Conservation (phyloP, 2,797 vertebrate genomes). For the Schizopygopsis malacanthus region DNA sequence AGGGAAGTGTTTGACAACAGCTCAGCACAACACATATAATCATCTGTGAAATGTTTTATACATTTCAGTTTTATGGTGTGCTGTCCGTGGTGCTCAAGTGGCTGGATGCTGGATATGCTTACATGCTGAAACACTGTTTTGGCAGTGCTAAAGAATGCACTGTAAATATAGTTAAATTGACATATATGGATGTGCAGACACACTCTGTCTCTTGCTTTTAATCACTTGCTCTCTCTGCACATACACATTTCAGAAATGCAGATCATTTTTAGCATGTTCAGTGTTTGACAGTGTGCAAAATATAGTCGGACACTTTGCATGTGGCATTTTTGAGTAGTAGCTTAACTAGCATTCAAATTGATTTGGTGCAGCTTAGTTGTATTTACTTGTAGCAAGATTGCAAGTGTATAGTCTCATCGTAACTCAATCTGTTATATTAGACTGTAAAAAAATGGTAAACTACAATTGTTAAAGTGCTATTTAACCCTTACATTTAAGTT, state of each 20-base stretch:
- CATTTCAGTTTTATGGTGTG: not conserved
- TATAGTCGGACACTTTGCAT: not conserved
- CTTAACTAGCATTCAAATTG: conserved; percentile 41
- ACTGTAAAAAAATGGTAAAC: not conserved
- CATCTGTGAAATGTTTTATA: not conserved
- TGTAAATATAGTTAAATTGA: not conserved
- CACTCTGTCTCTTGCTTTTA: conserved; percentile 1
- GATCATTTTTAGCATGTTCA: conserved; percentile 9
- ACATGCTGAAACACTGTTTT: not conserved
- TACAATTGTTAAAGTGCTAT: not conserved
- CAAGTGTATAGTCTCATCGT: not conserved
- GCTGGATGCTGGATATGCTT: not conserved
- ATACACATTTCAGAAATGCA: not conserved
- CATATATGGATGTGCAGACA: not conserved
- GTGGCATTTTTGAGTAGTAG: conserved; percentile 10
- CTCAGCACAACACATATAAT: conserved; percentile 2
- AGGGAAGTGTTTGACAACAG: conserved; percentile 14
- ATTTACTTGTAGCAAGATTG: not conserved
- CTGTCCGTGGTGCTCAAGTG: conserved; percentile 17
- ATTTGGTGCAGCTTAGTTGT: conserved; percentile 29
- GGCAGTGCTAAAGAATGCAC: conserved; percentile 5
- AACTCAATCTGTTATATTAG: not conserved
- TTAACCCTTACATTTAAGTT: not conserved
- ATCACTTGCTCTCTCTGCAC: not conserved
- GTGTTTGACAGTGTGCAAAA: not conserved